Conservation (phyloP, 2,797 vertebrate genomes). For the Chelidonichthys spinosus region DNA sequence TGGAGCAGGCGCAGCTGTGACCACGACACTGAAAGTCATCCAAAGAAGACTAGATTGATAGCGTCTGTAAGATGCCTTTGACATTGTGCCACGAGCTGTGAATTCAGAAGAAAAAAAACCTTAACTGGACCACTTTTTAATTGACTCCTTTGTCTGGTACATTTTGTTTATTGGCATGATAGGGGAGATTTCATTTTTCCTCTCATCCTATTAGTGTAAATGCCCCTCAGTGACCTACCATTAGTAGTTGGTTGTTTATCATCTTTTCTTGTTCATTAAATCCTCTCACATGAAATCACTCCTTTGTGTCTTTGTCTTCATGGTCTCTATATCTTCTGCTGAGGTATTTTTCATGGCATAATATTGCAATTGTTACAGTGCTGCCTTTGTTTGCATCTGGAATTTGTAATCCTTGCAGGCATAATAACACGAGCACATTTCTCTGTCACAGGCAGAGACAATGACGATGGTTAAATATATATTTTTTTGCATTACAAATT, state of each 20-base stretch:
- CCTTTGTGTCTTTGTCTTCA: slow-evolving; percentile 13
- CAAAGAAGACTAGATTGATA: slow-evolving; percentile 23
- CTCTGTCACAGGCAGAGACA: slow-evolving; percentile 23
- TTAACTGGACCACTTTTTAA: slow-evolving; percentile 6
- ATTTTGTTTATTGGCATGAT: slow-evolving; percentile 26
- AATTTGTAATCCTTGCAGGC: slow-evolving; percentile 16
- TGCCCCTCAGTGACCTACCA: slow-evolving; percentile 21
- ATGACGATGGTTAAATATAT: slow-evolving; percentile 19
- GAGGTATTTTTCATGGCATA: slow-evolving; percentile 7
- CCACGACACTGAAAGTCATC: slow-evolving; percentile 40
- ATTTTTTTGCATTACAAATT: slow-evolving; percentile 21
- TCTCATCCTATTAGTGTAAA: slow-evolving; percentile 22
- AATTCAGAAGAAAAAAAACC: slow-evolving; percentile 11
- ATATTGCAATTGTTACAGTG: slow-evolving; percentile 4
- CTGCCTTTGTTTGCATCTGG: slow-evolving; percentile 12
- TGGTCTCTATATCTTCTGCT: slow-evolving; percentile 5
- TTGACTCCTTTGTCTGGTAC: slow-evolving; percentile 11
- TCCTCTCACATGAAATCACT: slow-evolving; percentile 43
- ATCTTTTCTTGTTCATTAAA: slow-evolving; percentile 49
- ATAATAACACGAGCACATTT: slow-evolving; percentile 17
- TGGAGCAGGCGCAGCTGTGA: slow-evolving; percentile 31
- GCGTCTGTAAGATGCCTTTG: slow-evolving; percentile 23
- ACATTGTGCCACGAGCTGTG: slow-evolving; percentile 8
- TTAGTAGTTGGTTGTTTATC: slow-evolving; percentile 43
- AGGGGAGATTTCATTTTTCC: slow-evolving; percentile 22